A percentile compares a stretch with the other conserved stretches of the same genome.
Conservation (phyloP, 1,140 invertebrate genomes). For the Lethocerus indicus region DNA sequence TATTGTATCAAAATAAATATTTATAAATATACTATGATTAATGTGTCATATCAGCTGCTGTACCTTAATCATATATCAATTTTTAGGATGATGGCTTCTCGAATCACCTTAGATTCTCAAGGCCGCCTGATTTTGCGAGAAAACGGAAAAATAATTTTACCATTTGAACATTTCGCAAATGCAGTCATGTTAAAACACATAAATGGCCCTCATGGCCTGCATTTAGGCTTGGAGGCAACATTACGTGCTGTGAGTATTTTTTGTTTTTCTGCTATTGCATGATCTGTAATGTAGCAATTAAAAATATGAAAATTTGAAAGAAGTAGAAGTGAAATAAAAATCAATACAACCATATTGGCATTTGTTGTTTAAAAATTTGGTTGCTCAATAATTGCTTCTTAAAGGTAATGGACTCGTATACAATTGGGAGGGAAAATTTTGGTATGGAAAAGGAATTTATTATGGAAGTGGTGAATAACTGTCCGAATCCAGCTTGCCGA, state of each 20-base stretch:
- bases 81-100: conserved; percentile 63
- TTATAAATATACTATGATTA: too few species aligned
- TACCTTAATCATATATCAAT: conserved; percentile 11
- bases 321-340: too few species aligned
- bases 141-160: conserved; percentile 72
- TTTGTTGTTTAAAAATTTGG: neutral
- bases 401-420: conserved; percentile 64
- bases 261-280: neutral
- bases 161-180: conserved; percentile 76
- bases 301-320: too few species aligned
- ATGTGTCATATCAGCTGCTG: neutral
- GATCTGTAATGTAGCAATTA: too few species aligned
- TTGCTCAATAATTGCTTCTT: conserved; percentile 11
- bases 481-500: conserved; percentile 65
- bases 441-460: conserved; percentile 83
- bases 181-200: conserved; percentile 78
- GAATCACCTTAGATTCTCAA: conserved; percentile 64
- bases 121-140: conserved; percentile 60
- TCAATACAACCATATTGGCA: too few species aligned
- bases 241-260: conserved; percentile 45
- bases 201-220: conserved; percentile 66
- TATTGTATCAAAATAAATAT: too few species aligned
- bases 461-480: conserved; percentile 69
- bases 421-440: conserved; percentile 67
- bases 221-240: conserved; percentile 62